These are phyloP conservation scores for Caenorhabditis afra DNA, from an alignment of 2,888 invertebrate genomes.

Conservation along the genomic window DNA sequence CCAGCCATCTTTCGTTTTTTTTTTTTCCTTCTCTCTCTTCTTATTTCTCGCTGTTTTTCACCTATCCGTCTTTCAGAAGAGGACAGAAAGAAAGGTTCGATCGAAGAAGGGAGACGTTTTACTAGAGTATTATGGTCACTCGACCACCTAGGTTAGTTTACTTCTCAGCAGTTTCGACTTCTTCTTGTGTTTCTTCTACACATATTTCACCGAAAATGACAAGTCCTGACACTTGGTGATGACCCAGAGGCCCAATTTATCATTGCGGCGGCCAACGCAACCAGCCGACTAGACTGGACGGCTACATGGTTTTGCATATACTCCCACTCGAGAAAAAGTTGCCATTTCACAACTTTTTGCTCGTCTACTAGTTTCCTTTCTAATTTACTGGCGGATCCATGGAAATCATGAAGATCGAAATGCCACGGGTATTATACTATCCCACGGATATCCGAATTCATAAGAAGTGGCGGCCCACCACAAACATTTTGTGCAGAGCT, in stretches of 20 bases:
- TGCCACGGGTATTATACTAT: constrained; percentile 47
- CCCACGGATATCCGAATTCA: constrained; percentile 58
- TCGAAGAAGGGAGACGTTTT: constrained; percentile 35
- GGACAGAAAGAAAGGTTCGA: constrained; percentile 49
- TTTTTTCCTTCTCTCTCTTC: too few relatives aligned
- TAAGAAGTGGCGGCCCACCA: constrained; percentile 20
- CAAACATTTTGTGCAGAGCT: constrained; percentile 20
- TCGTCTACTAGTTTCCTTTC: constrained; percentile 7
- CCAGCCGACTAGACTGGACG: constrained; percentile 22
- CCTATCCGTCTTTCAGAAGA: constrained; percentile 44
- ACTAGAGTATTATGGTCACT: constrained; percentile 57
- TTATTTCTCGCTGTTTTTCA: not conserved
- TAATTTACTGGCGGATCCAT: constrained; percentile 9
- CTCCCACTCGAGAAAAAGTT: constrained; percentile 11
- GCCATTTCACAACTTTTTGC: constrained; percentile 14
- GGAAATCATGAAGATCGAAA: constrained; percentile 26
- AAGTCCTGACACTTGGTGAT: constrained; percentile 51
- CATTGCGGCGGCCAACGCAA: constrained; percentile 27
- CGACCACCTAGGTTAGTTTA: constrained; percentile 61
- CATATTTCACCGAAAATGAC: constrained; percentile 54
- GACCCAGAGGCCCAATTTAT: constrained; percentile 57
- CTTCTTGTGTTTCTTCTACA: constrained; percentile 29
- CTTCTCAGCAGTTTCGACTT: not conserved
- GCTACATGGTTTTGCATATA: constrained; percentile 35
- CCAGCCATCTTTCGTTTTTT: constrained; percentile 13